Evolutionary conservation across 2,888 invertebrate genomes (phyloP).

Genomic region (Tanypteryx hageni): DNA sequence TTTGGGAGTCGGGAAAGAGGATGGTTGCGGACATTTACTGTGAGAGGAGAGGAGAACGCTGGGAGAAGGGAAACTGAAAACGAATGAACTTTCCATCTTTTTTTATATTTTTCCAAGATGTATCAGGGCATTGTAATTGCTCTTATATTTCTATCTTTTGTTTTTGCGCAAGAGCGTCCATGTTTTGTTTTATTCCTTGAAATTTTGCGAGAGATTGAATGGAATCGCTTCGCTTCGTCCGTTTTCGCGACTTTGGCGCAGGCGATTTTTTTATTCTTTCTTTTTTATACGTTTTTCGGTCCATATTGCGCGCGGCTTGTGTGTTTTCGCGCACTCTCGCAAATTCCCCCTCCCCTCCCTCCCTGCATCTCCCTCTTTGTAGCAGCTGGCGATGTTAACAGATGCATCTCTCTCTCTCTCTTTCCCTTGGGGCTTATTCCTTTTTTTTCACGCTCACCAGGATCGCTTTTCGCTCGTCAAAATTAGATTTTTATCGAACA

Average conservation of each 20-base stretch:
- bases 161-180: too few relatives aligned
- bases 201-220: not conserved
- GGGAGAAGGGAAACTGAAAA: too few relatives aligned
- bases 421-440: not conserved
- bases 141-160: too few relatives aligned
- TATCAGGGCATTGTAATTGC: too few relatives aligned
- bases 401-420: slow-evolving; percentile 3
- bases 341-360: not conserved
- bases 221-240: not conserved
- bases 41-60: too few relatives aligned
- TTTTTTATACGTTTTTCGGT: not conserved
- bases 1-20: not conserved
- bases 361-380: not conserved
- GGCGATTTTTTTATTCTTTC: not conserved
- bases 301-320: not conserved
- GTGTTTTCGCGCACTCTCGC: slow-evolving; percentile 10
- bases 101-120: too few relatives aligned
- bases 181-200: not conserved
- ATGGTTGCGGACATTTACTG: not conserved
- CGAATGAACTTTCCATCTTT: too few relatives aligned
- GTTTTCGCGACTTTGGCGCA: not conserved
- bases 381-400: slow-evolving; percentile 44
- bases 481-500: slow-evolving; percentile 41
- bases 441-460: slow-evolving; percentile 37
- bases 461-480: slow-evolving; percentile 25